phyloP scores from a whole-genome alignment of 2,113 vertebrate genomes.

The Indri indri region DNA sequence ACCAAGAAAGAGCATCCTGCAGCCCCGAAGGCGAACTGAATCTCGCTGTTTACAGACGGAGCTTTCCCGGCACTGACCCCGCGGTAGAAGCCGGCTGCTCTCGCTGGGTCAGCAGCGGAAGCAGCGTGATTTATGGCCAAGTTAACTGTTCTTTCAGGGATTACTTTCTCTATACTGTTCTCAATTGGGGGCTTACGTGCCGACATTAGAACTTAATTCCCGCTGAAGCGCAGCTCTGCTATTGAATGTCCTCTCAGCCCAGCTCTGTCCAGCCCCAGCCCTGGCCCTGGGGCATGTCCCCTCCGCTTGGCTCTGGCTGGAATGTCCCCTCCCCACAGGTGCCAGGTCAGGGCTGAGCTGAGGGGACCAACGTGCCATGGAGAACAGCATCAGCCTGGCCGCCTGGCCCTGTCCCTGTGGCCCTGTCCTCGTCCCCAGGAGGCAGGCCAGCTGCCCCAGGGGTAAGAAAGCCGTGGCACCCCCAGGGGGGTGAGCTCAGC shows the following conservation, averaged over 20 bases:
- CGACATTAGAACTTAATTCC: not conserved
- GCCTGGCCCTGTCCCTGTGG: not conserved
- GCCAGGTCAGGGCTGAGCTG: not conserved
- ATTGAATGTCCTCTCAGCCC: not conserved
- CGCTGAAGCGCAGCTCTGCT: not conserved
- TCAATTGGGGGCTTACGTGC: not conserved
- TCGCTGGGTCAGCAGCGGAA: fast-evolving
- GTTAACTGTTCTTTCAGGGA: not conserved
- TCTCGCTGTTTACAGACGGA: fast-evolving
- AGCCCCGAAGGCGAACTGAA: not conserved
- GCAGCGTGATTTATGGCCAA: not conserved
- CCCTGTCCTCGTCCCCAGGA: not conserved
- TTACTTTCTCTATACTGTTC: not conserved
- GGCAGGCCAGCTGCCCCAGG: not conserved
- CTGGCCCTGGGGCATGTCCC: not conserved
- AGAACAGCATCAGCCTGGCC: fast-evolving
- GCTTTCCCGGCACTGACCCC: fast-evolving
- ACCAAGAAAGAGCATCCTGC: not conserved
- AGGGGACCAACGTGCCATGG: too few relatives aligned
- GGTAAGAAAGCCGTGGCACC: constrained; percentile 18
- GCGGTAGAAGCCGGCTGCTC: fast-evolving
- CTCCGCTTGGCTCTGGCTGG: too few relatives aligned
- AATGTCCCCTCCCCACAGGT: not conserved
- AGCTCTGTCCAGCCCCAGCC: not conserved
- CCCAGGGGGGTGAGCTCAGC: not conserved